A percentile compares a stretch with the other conserved stretches of the same genome.
phyloP scores from a whole-genome alignment of 2,797 vertebrate genomes.

The Rousettus madagascariensis region DNA sequence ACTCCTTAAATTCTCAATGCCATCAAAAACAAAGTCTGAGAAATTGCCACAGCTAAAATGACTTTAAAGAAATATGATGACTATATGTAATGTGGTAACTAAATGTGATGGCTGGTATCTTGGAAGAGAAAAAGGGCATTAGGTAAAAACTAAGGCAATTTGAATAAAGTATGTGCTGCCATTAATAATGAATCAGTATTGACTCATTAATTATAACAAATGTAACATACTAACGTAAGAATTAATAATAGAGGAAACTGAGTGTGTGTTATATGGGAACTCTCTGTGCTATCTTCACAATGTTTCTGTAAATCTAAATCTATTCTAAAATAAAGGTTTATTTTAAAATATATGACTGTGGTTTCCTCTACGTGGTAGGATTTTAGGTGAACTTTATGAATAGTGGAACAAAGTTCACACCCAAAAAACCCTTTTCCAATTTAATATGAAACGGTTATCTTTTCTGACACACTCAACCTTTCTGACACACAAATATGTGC shows the following conservation, averaged over 20 bases:
- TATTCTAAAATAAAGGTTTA: background rate
- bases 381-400: background rate
- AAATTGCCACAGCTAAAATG: background rate
- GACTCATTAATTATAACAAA: background rate
- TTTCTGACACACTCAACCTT: background rate
- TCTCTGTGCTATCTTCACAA: background rate
- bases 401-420: background rate
- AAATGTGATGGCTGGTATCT: background rate
- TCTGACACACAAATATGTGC: background rate
- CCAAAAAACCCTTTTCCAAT: background rate
- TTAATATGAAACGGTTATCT: background rate
- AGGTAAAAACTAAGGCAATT: background rate
- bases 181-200: background rate
- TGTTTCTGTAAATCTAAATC: slow-evolving; percentile 1
- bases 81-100: background rate
- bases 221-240: background rate
- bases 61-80: background rate
- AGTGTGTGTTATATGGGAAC: background rate
- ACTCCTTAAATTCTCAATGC: background rate
- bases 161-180: background rate
- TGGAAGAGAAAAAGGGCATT: background rate
- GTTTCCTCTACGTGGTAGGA: background rate
- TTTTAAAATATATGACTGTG: background rate
- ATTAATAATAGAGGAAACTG: background rate
- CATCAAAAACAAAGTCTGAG: background rate